Base-by-base conservation (phyloP, 2,113 vertebrate genomes). In the Orcinus orca region DNA sequence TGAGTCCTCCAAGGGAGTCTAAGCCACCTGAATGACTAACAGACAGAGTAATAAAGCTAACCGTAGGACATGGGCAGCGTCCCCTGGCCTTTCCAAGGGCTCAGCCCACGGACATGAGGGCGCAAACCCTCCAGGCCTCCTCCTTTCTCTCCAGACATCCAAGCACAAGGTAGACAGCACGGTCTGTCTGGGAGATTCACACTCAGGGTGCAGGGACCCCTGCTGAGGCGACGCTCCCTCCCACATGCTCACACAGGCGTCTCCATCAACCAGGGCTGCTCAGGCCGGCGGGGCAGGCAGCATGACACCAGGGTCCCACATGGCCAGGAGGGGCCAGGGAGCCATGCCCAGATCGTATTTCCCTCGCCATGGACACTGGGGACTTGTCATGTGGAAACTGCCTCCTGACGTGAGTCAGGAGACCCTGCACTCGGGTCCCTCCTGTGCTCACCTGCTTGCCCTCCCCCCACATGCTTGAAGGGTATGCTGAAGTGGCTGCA, bases 61-160 rank as follows among this genome's bases (percentile, higher is more conserved):
- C 44, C 13, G 83, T 18, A 5, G 38, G 25, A 53, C 6, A 0
- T 0, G 13, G n/a, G 7, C 21, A 20, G 26, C 11, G 12, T 41
- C 60, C 9, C 1, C 38, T 47, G 70, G 55, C 23, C 68, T 60
- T 6, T 7, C 17, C 80, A 47, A 50, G 62, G 50, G 18, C 55
- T 44, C 47, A 36, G 6, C 36, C 29, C 23, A 4, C 41, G 71
- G 65, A 38, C 17, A 50, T 3, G 44, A 44, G 36, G 74, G 8
- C 14, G 1, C 25, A 4, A 67, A n/a, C 20, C 9, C 53, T 67
- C 26, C 18, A 60, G 70, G 23, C 36, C 47, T 20, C 20, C 44
- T 80, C 41, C 68, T 90, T 53, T 9, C 8, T 88, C 62, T 14
- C 17, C 6, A 87, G 67, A 7, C 58, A 26, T 41, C 50, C 8